A percentile compares a stretch with the other conserved stretches of the same genome.
Evolutionary conservation across 2,113 vertebrate species (phyloP).

Genomic region (Actenoides hombroni): DNA sequence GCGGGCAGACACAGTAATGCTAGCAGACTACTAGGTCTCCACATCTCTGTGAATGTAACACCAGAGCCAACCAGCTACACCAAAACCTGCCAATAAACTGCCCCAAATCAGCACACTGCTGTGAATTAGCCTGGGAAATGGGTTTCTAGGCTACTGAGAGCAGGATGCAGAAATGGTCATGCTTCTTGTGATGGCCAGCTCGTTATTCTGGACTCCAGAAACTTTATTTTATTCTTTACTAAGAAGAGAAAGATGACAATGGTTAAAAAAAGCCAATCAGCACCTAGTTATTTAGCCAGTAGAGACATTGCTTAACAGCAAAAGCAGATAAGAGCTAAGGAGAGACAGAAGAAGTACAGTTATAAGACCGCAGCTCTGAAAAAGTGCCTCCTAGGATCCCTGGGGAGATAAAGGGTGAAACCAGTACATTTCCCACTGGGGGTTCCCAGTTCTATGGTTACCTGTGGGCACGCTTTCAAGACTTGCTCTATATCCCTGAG

Average conservation of each 20-base stretch:
- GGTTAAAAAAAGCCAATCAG: background rate
- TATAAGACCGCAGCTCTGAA: background rate
- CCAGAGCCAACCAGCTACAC: background rate
- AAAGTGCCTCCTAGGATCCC: background rate
- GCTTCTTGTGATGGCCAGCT: background rate
- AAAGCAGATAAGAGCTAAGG: background rate
- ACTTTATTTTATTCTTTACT: background rate
- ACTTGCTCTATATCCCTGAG: background rate
- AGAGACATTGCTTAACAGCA: background rate
- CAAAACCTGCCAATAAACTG: background rate
- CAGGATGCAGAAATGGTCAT: background rate
- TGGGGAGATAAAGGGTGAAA: background rate
- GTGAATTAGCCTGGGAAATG: background rate
- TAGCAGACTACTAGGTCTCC: background rate
- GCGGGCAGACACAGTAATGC: background rate
- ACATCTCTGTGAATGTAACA: background rate
- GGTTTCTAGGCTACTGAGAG: background rate
- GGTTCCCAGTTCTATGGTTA: background rate
- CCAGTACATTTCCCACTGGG: background rate
- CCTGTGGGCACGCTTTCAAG: background rate
- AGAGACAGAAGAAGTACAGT: background rate
- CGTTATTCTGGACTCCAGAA: background rate
- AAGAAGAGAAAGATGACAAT: background rate
- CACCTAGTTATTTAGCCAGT: background rate
- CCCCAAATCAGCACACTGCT: background rate